Conservation (phyloP, 1,140 invertebrate species). For the Nephila pilipes region DNA sequence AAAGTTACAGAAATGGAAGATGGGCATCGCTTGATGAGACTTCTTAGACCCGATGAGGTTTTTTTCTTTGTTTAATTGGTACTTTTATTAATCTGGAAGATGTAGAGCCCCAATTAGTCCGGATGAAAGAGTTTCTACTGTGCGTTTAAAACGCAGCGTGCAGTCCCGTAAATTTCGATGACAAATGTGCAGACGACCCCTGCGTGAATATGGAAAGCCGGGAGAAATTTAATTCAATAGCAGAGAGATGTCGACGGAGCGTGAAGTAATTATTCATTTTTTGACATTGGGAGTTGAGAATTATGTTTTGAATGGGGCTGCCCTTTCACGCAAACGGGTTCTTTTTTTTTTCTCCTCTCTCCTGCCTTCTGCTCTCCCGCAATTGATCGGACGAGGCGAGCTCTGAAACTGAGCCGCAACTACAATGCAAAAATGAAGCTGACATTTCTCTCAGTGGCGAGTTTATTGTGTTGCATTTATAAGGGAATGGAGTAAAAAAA, state of each 20-base stretch:
- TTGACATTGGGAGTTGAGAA: conserved; percentile 29
- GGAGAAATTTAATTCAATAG: conserved; percentile 66
- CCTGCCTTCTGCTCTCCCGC: neutral
- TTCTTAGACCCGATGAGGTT: too few relatives aligned
- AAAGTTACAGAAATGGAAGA: too few relatives aligned
- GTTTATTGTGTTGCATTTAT: too few relatives aligned
- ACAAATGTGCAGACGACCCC: neutral
- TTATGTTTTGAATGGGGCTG: neutral
- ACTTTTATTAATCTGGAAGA: too few relatives aligned
- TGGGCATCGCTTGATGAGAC: too few relatives aligned
- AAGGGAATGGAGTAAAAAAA: too few relatives aligned
- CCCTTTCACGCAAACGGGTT: neutral
- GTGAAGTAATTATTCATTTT: conserved; percentile 60
- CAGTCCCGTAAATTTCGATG: neutral
- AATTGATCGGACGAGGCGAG: neutral
- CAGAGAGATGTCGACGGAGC: conserved; percentile 43
- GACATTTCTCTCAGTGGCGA: too few relatives aligned
- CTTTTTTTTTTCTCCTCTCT: neutral
- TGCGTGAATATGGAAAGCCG: neutral
- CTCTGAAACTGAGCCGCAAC: neutral
- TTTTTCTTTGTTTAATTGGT: too few relatives aligned
- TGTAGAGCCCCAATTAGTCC: too few relatives aligned
- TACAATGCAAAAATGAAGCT: too few relatives aligned
- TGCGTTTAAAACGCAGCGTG: too few relatives aligned
- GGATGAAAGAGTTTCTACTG: too few relatives aligned